Evolutionary conservation across 2,113 vertebrate genomes (phyloP), one percentile per base, ranked within the genome.

Genomic region (Nycticebus coucang): DNA sequence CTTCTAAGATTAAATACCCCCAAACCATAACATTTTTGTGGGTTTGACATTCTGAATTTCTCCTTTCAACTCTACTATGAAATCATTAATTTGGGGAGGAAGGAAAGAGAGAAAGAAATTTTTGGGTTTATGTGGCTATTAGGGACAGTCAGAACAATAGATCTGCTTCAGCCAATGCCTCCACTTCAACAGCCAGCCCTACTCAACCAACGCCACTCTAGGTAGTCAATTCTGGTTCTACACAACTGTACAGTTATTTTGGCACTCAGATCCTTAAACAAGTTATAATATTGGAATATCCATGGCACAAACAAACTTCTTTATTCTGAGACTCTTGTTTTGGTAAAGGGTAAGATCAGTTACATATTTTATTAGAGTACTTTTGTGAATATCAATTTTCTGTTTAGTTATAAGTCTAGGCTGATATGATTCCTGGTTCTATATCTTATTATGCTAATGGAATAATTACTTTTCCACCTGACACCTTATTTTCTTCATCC

Each of bases 11-110:
- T 86, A 95, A 96, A 69, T 82, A 75, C 17, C 33, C 69, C 72
- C 62, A 95, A 96, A 85, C 68, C 35, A 66, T 91, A 83, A 89
- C 68, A 93, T 92, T 97, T 96, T 95, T 95, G 92, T 95, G 96
- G 92, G 55, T 74, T 64, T 96, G 33, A 93, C 62, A 79, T 96
- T 96, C 77, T 93, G 26, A 94, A 89, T 26, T 95, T 96, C 74
- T 95, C 68, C 77, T 94, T 95, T 90, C 28, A 88, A 78, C 18
- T 24, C 57, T 95, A 57, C 18, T 89, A 90, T 35, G 45, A 91
- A 72, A 94, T 94, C 14, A 92, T 82, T 93, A 64, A 86, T 79
- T 92, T 94, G 60, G n/a, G 12, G 33, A 83, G 41, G 24, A 95
- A 86, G 68, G 62, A 33, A n/a, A 84, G n/a, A 84, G 81, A 86